Conservation (phyloP, 2,888 invertebrate species). For the Luperina nickerlii region DNA sequence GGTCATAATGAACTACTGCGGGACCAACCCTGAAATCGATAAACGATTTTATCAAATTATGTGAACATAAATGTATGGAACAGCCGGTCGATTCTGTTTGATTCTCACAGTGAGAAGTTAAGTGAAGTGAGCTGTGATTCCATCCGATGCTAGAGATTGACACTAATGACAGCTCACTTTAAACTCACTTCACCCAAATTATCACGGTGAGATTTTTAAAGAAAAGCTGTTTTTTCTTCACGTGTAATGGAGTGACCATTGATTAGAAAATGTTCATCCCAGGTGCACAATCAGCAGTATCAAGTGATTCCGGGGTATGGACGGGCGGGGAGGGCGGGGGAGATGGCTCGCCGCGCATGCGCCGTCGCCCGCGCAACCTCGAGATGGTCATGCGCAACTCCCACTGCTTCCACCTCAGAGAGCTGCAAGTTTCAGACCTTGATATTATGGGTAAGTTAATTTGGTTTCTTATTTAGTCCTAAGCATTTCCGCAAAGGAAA, state of each 20-base stretch:
- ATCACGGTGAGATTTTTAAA: too few species aligned
- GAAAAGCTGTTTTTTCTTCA: neutral
- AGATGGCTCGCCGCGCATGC: slow-evolving; percentile 83
- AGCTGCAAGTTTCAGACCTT: slow-evolving; percentile 89
- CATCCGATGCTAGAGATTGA: neutral
- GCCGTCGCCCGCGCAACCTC: slow-evolving; percentile 92
- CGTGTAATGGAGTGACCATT: neutral
- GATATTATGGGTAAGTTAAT: slow-evolving; percentile 86
- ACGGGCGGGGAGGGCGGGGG: slow-evolving; percentile 82
- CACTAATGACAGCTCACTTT: neutral
- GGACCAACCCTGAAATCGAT: neutral
- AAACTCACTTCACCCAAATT: too few species aligned
- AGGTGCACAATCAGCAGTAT: slow-evolving; percentile 90
- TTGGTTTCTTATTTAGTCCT: too few species aligned
- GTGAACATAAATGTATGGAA: too few species aligned
- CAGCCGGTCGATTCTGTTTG: neutral
- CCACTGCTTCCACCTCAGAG: slow-evolving; percentile 94
- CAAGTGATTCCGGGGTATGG: slow-evolving; percentile 92
- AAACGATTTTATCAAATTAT: too few species aligned
- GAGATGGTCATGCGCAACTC: slow-evolving; percentile 94
- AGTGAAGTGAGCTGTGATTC: neutral
- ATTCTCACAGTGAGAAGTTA: neutral
- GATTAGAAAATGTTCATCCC: neutral
- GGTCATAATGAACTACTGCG: neutral
- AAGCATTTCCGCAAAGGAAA: neutral